Conservation (phyloP, 2,888 invertebrate genomes). For the Callimorpha dominula region DNA sequence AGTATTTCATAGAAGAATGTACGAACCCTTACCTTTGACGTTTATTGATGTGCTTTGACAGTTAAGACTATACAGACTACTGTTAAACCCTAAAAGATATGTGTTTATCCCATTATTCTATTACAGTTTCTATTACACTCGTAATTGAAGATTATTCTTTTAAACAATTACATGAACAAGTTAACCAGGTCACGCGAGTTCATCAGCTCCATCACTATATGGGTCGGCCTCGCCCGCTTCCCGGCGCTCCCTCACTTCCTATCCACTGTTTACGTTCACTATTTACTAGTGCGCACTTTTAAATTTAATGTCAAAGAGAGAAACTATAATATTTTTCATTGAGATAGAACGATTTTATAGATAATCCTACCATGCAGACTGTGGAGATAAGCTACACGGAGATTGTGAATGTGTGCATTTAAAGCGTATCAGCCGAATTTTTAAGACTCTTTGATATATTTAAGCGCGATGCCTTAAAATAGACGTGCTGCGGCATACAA, state of each 20-base stretch:
- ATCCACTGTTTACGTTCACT: conserved; percentile 32
- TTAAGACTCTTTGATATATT: too few relatives aligned
- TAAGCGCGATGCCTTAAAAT: too few relatives aligned
- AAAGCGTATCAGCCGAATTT: too few relatives aligned
- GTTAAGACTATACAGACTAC: too few relatives aligned
- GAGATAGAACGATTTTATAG: background rate
- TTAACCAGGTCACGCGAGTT: conserved; percentile 44
- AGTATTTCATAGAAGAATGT: too few relatives aligned
- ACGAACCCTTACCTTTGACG: too few relatives aligned
- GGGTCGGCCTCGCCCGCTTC: conserved; percentile 50
- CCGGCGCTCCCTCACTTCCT: conserved; percentile 54
- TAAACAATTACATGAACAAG: conserved; percentile 7
- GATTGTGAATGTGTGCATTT: too few relatives aligned
- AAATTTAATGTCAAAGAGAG: conserved; percentile 8
- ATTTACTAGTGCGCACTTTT: conserved; percentile 13
- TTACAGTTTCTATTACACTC: background rate
- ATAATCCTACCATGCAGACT: background rate
- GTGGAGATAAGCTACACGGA: background rate
- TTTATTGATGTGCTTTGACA: too few relatives aligned
- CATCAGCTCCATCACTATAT: conserved; percentile 44
- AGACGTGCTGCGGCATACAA: too few relatives aligned
- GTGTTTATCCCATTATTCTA: background rate
- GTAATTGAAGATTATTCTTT: conserved; percentile 4
- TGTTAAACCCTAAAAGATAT: too few relatives aligned
- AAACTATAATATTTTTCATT: background rate